Evolutionary conservation across 2,797 vertebrate genomes (phyloP).

Genomic region (Cetoscarus ocellatus): DNA sequence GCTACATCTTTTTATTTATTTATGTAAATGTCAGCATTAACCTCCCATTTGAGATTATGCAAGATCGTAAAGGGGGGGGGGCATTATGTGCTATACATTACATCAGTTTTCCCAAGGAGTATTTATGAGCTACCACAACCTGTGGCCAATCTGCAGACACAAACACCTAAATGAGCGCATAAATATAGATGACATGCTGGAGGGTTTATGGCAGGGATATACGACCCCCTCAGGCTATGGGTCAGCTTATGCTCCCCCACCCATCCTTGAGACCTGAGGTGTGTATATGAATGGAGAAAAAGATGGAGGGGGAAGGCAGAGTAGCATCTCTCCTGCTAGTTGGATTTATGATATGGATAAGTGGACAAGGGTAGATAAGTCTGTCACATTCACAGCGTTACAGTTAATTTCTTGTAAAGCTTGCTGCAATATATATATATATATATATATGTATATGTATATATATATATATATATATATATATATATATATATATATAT

Average conservation of each 20-base stretch:
- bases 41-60: constrained; percentile 38
- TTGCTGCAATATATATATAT: background rate
- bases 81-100: constrained; percentile 42
- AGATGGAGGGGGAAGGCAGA: constrained; percentile 9
- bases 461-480: too few relatives aligned
- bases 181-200: constrained; percentile 79
- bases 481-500: too few relatives aligned
- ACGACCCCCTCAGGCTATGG: constrained; percentile 58
- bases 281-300: constrained; percentile 28
- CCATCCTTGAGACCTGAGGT: constrained; percentile 50
- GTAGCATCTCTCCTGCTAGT: constrained; percentile 4
- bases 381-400: constrained; percentile 10
- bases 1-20: constrained; percentile 26
- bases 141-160: constrained; percentile 68
- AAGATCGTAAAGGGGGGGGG: constrained; percentile 37
- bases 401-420: constrained; percentile 20
- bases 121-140: constrained; percentile 68
- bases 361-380: constrained; percentile 32
- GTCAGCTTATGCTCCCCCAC: constrained; percentile 47
- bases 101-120: constrained; percentile 66
- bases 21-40: constrained; percentile 29
- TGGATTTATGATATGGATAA: constrained; percentile 56
- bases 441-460: too few relatives aligned
- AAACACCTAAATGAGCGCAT: constrained; percentile 77
- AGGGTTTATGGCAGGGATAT: constrained; percentile 71